These are phyloP conservation scores for Parnassius mnemosyne DNA, from an alignment of 2,888 invertebrate species.

Conservation along the genomic window DNA sequence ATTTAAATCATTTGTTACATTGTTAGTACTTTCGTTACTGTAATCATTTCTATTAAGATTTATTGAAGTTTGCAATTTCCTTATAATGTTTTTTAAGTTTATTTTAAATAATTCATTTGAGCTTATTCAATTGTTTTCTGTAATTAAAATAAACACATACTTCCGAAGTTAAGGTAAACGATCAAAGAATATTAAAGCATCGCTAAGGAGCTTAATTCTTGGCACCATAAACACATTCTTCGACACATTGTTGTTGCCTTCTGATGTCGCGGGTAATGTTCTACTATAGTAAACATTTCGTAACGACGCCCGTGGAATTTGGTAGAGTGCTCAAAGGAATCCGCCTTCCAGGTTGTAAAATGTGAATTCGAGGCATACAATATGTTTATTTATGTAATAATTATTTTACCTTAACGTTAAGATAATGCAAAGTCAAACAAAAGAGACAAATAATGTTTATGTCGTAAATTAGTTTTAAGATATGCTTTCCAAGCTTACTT, in stretches of 20 bases:
- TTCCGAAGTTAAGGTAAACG: constrained; percentile 23
- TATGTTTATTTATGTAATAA: constrained; percentile 52
- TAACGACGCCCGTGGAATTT: constrained; percentile 62
- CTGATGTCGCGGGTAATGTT: constrained; percentile 68
- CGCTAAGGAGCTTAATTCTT: constrained; percentile 72
- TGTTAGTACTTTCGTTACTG: too few relatives aligned
- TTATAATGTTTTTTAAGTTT: too few relatives aligned
- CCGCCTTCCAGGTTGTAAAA: constrained; percentile 53
- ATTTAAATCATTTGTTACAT: too few relatives aligned
- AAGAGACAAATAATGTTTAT: not conserved
- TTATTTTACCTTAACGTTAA: constrained; percentile 49
- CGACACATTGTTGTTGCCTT: constrained; percentile 72
- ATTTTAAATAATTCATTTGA: too few relatives aligned
- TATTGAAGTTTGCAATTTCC: too few relatives aligned
- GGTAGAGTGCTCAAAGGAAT: constrained; percentile 62
- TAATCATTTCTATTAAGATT: too few relatives aligned
- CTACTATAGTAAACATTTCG: constrained; percentile 54
- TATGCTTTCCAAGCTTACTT: too few relatives aligned
- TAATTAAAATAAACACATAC: constrained; percentile 10
- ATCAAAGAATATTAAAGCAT: constrained; percentile 24
- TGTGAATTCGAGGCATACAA: constrained; percentile 44
- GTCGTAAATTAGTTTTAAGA: too few relatives aligned
- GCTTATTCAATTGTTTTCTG: too few relatives aligned
- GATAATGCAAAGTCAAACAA: not conserved
- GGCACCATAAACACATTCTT: constrained; percentile 78